phyloP scores from a whole-genome alignment of 2,797 vertebrate species.

The Sandelia bainsii region DNA sequence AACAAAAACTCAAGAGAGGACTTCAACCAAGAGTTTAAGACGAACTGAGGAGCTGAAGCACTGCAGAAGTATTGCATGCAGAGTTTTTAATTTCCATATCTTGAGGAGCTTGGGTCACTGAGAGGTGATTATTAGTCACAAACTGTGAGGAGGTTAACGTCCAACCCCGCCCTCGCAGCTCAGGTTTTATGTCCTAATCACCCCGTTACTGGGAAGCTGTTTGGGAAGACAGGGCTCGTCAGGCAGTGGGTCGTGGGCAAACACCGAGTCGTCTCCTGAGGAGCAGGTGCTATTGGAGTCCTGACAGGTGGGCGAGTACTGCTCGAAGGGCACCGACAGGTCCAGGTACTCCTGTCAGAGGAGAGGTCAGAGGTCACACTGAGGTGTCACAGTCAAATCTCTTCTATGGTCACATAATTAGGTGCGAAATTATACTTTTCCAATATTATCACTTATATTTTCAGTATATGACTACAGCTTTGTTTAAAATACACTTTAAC shows the following conservation, averaged over 20 bases:
- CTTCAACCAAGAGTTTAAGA: conserved; percentile 59
- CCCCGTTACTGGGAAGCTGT: conserved; percentile 85
- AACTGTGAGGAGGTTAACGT: conserved; percentile 39
- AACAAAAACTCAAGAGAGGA: conserved; percentile 18
- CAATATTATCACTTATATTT: background rate
- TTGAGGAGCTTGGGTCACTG: conserved; percentile 52
- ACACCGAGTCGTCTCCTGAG: conserved; percentile 96
- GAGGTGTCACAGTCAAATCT: conserved; percentile 1
- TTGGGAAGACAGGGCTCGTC: conserved; percentile 92
- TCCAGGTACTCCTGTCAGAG: conserved; percentile 84
- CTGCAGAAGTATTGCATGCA: conserved; percentile 75
- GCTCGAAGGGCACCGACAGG: conserved; percentile 95
- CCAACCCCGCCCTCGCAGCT: background rate
- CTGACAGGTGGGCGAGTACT: conserved; percentile 95
- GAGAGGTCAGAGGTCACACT: conserved; percentile 48
- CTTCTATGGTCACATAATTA: background rate
- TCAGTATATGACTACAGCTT: no score
- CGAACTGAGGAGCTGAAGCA: conserved; percentile 48
- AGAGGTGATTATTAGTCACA: conserved; percentile 51
- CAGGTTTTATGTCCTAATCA: conserved; percentile 86
- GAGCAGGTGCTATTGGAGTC: conserved; percentile 98
- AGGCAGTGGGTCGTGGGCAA: conserved; percentile 93
- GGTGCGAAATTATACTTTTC: background rate
- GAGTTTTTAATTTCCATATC: conserved; percentile 49
- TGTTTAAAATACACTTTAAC: background rate